Evolutionary conservation across 2,888 invertebrate genomes (phyloP), one percentile per base, ranked within the genome.

Genomic region (Watsonalla binaria): DNA sequence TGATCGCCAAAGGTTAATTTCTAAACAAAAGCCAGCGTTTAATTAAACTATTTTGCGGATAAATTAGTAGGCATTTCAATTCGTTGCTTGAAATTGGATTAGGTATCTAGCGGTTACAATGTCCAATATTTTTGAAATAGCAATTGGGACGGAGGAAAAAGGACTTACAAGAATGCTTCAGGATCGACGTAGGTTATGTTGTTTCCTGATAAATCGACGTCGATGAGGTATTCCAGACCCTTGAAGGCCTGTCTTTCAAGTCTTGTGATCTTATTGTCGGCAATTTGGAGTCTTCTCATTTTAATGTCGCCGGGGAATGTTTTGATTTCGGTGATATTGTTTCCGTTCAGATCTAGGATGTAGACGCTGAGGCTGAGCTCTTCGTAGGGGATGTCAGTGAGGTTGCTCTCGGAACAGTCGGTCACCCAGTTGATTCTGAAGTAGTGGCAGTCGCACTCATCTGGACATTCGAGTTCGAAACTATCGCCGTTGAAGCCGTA

Each of bases 401-500:
- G 90, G 80, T 94, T 94, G 82, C 94, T 94, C 69, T 94, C 94
- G 0, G 95, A 95, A 69, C 95, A 95, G 72, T 95, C 95, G 2
- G 94, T 94, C 68, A 95, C 94, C 94, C 94, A 95, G 84, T 95
- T 94, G 70, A 94, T 93, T 58, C 94, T 92, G 82, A 94, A 94
- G 82, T 94, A 95, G 86, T 95, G 94, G 71, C 95, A 95, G 72
- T 94, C 94, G 74, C 95, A 95, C 66, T 94, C 94, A 62, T 93
- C 94, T 0, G 95, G 95, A 65, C 95, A 95, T 73, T 94, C 93
- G 70, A 93, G 81, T 68, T 94, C 94, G 62, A 92, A 92, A 68
- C 92, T 88, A 66, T 94, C 94, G 52, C 93, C 93, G 66, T 93
- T 93, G 66, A 92, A 92, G 13, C 81, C 82, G 55, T 75, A 62